A percentile compares a stretch with the other conserved stretches of the same genome.
Evolutionary conservation across 2,888 invertebrate species (phyloP).

Genomic region (Eristalis tenax): DNA sequence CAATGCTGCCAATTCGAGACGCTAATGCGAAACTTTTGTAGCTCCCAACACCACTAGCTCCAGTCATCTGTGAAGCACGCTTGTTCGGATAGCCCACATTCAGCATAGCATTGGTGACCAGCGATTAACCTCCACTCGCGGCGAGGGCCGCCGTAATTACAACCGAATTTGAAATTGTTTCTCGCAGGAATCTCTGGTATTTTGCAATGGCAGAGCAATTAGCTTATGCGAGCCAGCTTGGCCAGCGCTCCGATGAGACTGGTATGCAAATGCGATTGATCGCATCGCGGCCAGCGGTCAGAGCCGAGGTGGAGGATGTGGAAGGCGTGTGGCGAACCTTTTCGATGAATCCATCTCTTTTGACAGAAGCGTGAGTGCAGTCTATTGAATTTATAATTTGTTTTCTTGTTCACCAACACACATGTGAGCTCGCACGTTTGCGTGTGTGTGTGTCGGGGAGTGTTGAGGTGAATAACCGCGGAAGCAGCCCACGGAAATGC

Average conservation of each 20-base stretch:
- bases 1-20: background rate
- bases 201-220: background rate
- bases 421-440: background rate
- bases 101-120: background rate
- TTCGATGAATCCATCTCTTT: conserved; percentile 25
- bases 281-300: background rate
- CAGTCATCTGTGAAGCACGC: background rate
- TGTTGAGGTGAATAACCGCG: background rate
- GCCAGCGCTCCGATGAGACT: background rate
- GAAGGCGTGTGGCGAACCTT: background rate
- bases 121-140: background rate
- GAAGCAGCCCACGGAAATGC: background rate
- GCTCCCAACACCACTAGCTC: background rate
- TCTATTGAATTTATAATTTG: conserved; percentile 24
- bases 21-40: conserved; percentile 46
- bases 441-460: background rate
- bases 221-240: background rate
- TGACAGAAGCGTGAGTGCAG: conserved; percentile 15
- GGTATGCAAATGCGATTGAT: conserved; percentile 30
- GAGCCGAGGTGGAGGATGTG: background rate
- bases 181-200: background rate
- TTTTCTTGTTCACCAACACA: background rate
- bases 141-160: background rate
- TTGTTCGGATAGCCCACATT: conserved; percentile 14
- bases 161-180: conserved; percentile 3